Evolutionary conservation across 35 echinoderm and acorn worm species (phyloP).

Genomic region (Apostichopus parvimensis): DNA sequence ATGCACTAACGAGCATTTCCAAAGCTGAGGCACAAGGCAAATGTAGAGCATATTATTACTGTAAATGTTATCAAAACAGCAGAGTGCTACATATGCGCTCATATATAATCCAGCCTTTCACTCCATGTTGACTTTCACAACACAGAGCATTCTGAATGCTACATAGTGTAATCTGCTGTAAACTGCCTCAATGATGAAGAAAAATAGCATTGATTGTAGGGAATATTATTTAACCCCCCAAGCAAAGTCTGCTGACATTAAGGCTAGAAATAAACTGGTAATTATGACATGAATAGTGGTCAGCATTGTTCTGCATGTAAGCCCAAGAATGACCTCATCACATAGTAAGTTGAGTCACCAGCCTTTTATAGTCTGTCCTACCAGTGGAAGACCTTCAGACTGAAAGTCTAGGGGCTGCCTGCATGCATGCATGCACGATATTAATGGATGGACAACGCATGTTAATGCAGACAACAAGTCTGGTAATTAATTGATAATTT

Average conservation of each 20-base stretch:
- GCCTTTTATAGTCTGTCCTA: no score
- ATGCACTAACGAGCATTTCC: no score
- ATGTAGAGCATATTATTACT: neutral
- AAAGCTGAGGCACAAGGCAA: no score
- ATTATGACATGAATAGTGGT: conserved; percentile 12
- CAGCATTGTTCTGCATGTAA: conserved; percentile 7
- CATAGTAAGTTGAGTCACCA: neutral
- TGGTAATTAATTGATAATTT: no score
- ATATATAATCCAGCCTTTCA: conserved; percentile 16
- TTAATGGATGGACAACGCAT: no score
- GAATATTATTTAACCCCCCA: neutral
- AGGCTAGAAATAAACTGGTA: neutral
- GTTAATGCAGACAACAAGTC: no score
- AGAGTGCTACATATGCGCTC: conserved; percentile 12
- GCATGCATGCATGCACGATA: no score
- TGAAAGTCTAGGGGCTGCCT: no score
- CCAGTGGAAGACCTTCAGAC: no score
- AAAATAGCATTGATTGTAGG: neutral
- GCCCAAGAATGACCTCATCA: conserved; percentile 1
- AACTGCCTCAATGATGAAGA: neutral
- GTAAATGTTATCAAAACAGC: conserved; percentile 14
- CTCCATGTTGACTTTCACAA: neutral
- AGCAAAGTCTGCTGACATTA: neutral
- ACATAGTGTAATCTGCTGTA: neutral
- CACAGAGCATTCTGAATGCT: neutral